phyloP scores from a whole-genome alignment of 35 echinoderm and acorn worm genomes.

The Eucidaris tribuloides region DNA sequence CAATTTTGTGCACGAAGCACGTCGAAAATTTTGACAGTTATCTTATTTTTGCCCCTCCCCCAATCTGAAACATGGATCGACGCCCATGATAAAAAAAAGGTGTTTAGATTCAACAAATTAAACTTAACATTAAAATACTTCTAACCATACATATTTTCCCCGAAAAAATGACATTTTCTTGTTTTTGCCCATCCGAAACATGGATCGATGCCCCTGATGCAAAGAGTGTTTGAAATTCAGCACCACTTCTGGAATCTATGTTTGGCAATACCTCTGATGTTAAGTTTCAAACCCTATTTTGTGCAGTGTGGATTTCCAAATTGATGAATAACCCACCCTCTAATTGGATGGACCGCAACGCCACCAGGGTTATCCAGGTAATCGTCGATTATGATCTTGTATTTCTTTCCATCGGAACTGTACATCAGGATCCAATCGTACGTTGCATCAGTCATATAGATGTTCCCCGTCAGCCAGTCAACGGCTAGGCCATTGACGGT shows the following conservation, averaged over 20 bases:
- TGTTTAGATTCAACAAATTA: no score
- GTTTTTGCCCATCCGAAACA: not conserved
- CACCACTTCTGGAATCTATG: not conserved
- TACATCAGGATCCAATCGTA: slow-evolving; percentile 80
- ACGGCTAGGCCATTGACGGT: slow-evolving; percentile 55
- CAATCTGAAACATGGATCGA: no score
- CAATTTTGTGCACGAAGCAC: no score
- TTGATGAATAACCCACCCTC: slow-evolving; percentile 27
- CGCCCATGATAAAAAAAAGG: no score
- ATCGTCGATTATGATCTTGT: not conserved
- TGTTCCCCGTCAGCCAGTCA: slow-evolving; percentile 68
- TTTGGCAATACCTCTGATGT: no score
- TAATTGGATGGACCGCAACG: slow-evolving; percentile 48
- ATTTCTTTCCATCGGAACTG: slow-evolving; percentile 37
- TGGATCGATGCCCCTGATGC: not conserved
- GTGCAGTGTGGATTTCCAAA: not conserved
- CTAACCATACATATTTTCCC: not conserved
- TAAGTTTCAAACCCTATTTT: not conserved
- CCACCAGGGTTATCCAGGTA: slow-evolving; percentile 51
- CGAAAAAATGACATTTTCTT: not conserved
- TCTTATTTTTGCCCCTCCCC: no score
- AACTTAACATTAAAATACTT: no score
- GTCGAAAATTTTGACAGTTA: no score
- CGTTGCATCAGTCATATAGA: slow-evolving; percentile 69
- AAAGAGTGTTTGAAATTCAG: not conserved